Percentiles rank a stretch among this genome's conserved stretches.
Conservation (phyloP, 2,113 vertebrate species). For the Alectura lathami region DNA sequence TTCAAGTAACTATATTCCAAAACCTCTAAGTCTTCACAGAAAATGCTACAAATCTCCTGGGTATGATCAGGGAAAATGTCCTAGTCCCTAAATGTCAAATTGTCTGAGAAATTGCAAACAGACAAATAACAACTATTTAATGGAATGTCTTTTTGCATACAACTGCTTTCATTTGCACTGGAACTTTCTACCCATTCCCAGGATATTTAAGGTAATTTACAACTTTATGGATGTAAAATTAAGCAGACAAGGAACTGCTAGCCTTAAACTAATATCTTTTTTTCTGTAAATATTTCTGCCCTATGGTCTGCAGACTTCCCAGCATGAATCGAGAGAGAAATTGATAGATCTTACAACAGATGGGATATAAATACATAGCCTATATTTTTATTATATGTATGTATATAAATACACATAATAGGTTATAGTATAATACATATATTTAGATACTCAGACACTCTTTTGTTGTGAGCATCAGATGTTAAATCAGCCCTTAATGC, state of each 20-base stretch:
- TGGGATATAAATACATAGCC: neutral
- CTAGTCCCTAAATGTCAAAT: neutral
- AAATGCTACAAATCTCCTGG: constrained; percentile 2
- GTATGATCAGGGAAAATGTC: neutral
- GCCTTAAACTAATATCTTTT: neutral
- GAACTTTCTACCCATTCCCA: neutral
- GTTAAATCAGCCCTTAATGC: neutral
- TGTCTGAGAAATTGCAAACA: constrained; percentile 5
- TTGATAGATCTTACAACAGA: neutral
- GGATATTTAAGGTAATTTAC: neutral
- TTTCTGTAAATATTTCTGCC: neutral
- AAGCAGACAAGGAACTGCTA: neutral
- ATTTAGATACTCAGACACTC: neutral
- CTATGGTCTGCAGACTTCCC: neutral
- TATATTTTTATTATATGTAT: neutral
- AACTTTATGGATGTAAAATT: neutral
- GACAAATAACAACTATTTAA: neutral
- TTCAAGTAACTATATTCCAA: constrained; percentile 31
- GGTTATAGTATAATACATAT: neutral
- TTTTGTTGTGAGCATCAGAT: neutral
- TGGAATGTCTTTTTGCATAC: neutral
- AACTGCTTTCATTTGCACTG: neutral
- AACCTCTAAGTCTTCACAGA: neutral
- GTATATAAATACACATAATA: neutral
- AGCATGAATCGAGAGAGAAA: neutral